Evolutionary conservation across 2,888 invertebrate genomes (phyloP), one percentile per base, ranked within the genome.

Genomic region (Tetranychus truncatus): DNA sequence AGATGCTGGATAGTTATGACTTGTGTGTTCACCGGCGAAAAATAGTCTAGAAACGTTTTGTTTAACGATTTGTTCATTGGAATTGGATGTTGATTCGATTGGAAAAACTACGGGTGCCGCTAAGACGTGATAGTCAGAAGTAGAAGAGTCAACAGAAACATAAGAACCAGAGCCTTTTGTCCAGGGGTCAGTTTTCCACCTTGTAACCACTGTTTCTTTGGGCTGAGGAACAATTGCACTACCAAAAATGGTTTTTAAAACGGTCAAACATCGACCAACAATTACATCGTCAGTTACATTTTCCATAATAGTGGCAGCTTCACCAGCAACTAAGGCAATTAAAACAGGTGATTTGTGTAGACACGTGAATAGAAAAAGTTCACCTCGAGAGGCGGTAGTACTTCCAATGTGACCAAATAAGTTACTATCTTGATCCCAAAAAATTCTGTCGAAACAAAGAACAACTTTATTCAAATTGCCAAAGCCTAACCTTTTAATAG

Each of bases 161-260:
- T 92, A 99, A 78, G 96, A 95, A 84, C 96, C 97, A 0, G 95
- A 95, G 11, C 99, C 97, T 73, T 95, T 87, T 1, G 96, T 91
- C 88, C 91, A 96, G 0, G 94, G 95, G 84, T 99, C 97, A n/a
- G 93, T 92, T 75, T 95, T 87, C 99, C 99, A 99, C 83, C 93
- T 88, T 1, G 96, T 97, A 6, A 99, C 96, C 18, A 96, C 90
- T 45, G 94, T 93, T 83, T 96, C 96, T 66, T 87, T 86, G 0
- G 89, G 89, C 85, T 88, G 91, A 0, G 93, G 93, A 6, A 94
- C 93, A 9, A 91, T 89, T 74, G 89, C 90, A 81, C 91, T 92
- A 0, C 95, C 95, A 83, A 95, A 97, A 80, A 97, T 97, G 74
- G 92, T 90, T 84, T 92, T 91, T 73, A 97, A 85, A 5, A 97